Percentiles rank a stretch among this genome's conserved stretches.
These are phyloP conservation scores for Sarcophaga subvicina DNA, from an alignment of 2,888 invertebrate genomes.

Conservation along the genomic window DNA sequence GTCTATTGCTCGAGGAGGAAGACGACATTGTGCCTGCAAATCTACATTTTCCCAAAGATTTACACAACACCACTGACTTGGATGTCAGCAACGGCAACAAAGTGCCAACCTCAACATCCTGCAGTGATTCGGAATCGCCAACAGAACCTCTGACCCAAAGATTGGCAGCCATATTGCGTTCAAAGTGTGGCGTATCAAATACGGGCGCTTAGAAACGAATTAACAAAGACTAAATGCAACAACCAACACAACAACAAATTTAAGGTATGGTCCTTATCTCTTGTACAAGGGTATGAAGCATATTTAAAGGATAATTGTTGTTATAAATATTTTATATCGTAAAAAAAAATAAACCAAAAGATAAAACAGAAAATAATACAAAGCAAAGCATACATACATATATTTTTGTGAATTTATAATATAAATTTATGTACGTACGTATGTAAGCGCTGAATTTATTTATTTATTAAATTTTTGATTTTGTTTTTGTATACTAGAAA, in stretches of 20 bases:
- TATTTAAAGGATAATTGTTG: neutral
- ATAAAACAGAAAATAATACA: neutral
- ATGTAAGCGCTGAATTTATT: too few species aligned
- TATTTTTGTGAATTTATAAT: slow-evolving; percentile 14
- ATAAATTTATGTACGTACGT: neutral
- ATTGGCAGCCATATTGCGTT: slow-evolving; percentile 80
- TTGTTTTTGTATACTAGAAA: too few species aligned
- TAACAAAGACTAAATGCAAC: neutral
- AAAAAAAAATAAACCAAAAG: neutral
- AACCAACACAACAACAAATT: neutral
- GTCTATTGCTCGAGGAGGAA: slow-evolving; percentile 81
- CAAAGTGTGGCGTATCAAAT: slow-evolving; percentile 80
- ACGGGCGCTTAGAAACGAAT: slow-evolving; percentile 59
- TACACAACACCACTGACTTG: slow-evolving; percentile 75
- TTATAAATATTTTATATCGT: neutral
- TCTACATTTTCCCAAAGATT: slow-evolving; percentile 76
- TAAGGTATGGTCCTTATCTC: neutral
- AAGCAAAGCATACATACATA: neutral
- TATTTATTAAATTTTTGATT: too few species aligned
- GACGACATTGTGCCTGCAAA: slow-evolving; percentile 80
- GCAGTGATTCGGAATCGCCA: slow-evolving; percentile 82
- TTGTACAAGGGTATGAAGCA: neutral
- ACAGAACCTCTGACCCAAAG: slow-evolving; percentile 81
- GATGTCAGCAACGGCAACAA: slow-evolving; percentile 82
- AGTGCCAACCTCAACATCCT: slow-evolving; percentile 78